Percentiles rank a stretch among this genome's conserved stretches.
These are phyloP conservation scores for Aphaenogaster floridana DNA, from an alignment of 1,140 invertebrate species.

Conservation along the genomic window DNA sequence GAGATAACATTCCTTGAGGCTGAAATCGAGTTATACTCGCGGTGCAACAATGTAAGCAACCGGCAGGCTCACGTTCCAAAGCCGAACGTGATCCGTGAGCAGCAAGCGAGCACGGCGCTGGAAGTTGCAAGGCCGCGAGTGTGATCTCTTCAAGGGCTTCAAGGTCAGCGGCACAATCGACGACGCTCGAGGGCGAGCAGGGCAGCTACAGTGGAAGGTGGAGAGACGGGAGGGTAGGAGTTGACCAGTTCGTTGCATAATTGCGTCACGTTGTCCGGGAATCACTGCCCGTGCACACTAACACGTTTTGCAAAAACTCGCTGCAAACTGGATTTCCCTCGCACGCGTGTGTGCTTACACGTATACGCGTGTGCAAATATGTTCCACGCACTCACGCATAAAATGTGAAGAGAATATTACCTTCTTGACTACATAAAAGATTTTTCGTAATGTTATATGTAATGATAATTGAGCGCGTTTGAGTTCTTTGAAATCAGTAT, in stretches of 20 bases:
- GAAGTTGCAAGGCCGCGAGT: conserved; percentile 53
- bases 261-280: conserved; percentile 76
- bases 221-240: background rate
- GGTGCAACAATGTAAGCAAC: conserved; percentile 38
- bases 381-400: background rate
- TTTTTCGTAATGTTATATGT: conserved; percentile 17
- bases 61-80: conserved; percentile 38
- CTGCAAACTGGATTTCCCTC: conserved; percentile 71
- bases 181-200: background rate
- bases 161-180: conserved; percentile 74
- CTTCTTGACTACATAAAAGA: conserved; percentile 18
- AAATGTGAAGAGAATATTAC: conserved; percentile 6
- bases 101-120: conserved; percentile 18
- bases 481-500: background rate
- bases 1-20: background rate
- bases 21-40: conserved; percentile 12
- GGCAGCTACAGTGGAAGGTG: background rate
- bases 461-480: conserved; percentile 19
- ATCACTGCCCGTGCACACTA: conserved; percentile 61
- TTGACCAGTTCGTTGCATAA: conserved; percentile 73
- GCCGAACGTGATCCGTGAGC: conserved; percentile 61
- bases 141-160: conserved; percentile 66
- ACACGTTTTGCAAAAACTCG: conserved; percentile 64
- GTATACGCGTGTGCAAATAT: background rate
- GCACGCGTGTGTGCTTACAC: conserved; percentile 23